Conservation (phyloP, 2,113 vertebrate genomes). For the Erpornis zantholeuca region DNA sequence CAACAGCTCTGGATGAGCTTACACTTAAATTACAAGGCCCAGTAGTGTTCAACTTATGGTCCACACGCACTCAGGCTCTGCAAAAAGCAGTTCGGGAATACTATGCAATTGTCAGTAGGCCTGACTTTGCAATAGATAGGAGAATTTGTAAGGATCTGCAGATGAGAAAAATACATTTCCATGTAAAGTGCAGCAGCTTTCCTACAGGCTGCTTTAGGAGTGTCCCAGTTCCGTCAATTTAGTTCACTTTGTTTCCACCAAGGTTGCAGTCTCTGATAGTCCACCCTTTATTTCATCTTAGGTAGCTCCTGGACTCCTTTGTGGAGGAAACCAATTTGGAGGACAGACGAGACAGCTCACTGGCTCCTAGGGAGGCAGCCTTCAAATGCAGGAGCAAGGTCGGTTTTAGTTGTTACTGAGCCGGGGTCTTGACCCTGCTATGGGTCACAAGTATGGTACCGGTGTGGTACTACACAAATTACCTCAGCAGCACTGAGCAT, state of each 20-base stretch:
- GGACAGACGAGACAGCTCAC: background rate
- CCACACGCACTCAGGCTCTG: background rate
- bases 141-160: background rate
- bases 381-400: background rate
- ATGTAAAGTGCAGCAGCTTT: background rate
- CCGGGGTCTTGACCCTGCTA: background rate
- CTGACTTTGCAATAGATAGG: background rate
- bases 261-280: background rate
- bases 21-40: background rate
- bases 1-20: background rate
- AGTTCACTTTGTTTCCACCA: background rate
- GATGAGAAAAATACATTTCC: background rate
- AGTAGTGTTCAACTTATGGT: background rate
- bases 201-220: background rate
- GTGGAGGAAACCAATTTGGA: background rate
- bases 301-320: background rate
- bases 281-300: background rate
- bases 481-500: rapidly evolving
- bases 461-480: background rate
- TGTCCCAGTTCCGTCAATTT: background rate
- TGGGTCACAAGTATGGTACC: background rate
- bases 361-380: background rate
- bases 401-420: background rate
- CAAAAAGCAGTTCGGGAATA: background rate
- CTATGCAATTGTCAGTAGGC: background rate